phyloP scores from a whole-genome alignment of 2,888 invertebrate genomes.

The Megaustenia siamemsis region DNA sequence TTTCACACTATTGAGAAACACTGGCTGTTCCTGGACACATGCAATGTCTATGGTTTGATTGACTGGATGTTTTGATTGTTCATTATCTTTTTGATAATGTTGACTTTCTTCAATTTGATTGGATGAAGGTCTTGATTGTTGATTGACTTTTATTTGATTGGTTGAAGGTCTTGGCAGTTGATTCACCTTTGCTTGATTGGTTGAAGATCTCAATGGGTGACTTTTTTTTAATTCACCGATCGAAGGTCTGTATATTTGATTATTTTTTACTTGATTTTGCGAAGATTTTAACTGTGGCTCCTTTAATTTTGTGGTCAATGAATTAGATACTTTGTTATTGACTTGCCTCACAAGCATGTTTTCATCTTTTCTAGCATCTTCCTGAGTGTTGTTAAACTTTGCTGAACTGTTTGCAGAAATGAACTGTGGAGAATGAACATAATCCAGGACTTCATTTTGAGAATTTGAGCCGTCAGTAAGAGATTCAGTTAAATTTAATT shows the following conservation, averaged over 20 bases:
- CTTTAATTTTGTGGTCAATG: neutral
- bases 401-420: constrained; percentile 37
- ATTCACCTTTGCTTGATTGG: no score
- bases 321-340: neutral
- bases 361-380: neutral
- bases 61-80: neutral
- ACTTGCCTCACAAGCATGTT: neutral
- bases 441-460: neutral
- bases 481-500: neutral
- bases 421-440: constrained; percentile 31
- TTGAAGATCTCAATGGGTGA: no score
- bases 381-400: neutral
- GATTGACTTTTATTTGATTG: no score
- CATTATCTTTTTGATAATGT: no score
- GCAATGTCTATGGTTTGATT: neutral
- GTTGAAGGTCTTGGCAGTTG: no score
- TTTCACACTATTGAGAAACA: neutral
- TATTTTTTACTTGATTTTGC: neutral
- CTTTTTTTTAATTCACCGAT: no score
- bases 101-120: no score
- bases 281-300: neutral
- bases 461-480: neutral
- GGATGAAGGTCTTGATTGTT: no score
- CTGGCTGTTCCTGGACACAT: neutral
- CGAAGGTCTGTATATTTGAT: no score